Evolutionary conservation across 2,888 invertebrate species (phyloP), one percentile per base, ranked within the genome.

Genomic region (Nemotelus pantherinus): DNA sequence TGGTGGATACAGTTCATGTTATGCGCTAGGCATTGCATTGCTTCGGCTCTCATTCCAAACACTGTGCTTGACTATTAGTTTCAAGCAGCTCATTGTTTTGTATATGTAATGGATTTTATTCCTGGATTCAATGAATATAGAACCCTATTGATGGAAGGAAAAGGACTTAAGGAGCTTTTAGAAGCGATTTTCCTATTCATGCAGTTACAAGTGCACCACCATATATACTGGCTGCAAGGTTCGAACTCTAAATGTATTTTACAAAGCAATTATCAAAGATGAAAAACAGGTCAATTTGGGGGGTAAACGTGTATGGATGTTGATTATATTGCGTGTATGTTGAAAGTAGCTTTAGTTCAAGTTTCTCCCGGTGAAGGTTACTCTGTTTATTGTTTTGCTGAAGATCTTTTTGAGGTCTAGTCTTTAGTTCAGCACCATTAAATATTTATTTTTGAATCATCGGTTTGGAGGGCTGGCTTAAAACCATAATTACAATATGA

Each of bases 51-150:
- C 50, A 50, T 48, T 41, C 45, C 65, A 47, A 10, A 9, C 43
- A 43, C 25, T 39, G 25, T 60, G 63, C 74, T 74, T 74, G 63
- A 47, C 60, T 74, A 74, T 74, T 74, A 74, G 74, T 74, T 74
- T 74, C 74, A 74, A 74, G 71, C 47, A 74, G 63, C 74, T 74
- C 74, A 74, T 74, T 74, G 74, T 74, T 74, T 74, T 74, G 74
- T 74, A 74, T 74, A 60, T 74, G 74, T 74, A 74, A 74, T 74
- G 74, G 74, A 60, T 74, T 74, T 25, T 74, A 74, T 74, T 74
- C 63, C 74, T 60, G 63, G 74, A 74, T 74, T 60, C 60, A 74
- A 60, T 60, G 60, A 74, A 74, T 43, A 50, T 47, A 10, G 60
- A 25, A 25, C 9, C 10, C 74, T 41, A 39, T 48, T 47, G 74